These are phyloP conservation scores for Mormoops blainvillei DNA, from an alignment of 2,113 vertebrate genomes.

Conservation along the genomic window DNA sequence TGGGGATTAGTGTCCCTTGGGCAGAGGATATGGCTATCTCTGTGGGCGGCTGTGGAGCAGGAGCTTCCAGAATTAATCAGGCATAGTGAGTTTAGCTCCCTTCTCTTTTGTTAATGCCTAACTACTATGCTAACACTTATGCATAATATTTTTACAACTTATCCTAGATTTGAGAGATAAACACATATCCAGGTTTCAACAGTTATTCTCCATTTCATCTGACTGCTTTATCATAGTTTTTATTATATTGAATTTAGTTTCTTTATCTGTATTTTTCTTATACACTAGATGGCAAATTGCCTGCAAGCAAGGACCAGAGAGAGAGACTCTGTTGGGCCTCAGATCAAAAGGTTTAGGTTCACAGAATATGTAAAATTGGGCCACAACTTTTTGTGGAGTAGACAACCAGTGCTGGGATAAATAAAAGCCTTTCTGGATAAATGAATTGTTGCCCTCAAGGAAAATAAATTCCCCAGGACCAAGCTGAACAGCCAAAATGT, in stretches of 20 bases:
- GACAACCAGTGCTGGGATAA: neutral
- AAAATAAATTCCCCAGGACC: neutral
- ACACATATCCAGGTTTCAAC: neutral
- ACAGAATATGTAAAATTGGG: neutral
- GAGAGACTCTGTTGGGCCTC: neutral
- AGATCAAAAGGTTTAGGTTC: neutral
- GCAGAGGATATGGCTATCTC: neutral
- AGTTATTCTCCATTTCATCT: neutral
- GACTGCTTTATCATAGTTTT: neutral
- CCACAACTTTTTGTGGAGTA: neutral
- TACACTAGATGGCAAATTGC: neutral
- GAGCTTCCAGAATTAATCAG: neutral
- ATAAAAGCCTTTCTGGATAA: neutral
- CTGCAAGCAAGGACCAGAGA: neutral
- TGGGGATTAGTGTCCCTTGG: neutral
- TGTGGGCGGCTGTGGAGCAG: neutral
- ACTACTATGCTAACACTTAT: neutral
- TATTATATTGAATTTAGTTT: neutral
- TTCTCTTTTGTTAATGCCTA: neutral
- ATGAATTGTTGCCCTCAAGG: neutral
- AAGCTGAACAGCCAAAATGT: neutral
- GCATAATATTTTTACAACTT: neutral
- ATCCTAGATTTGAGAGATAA: neutral
- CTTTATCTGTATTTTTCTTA: neutral
- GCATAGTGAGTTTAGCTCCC: neutral